Base-by-base conservation (phyloP, 2,797 vertebrate species). In the Parotocinclus haroldoi region DNA sequence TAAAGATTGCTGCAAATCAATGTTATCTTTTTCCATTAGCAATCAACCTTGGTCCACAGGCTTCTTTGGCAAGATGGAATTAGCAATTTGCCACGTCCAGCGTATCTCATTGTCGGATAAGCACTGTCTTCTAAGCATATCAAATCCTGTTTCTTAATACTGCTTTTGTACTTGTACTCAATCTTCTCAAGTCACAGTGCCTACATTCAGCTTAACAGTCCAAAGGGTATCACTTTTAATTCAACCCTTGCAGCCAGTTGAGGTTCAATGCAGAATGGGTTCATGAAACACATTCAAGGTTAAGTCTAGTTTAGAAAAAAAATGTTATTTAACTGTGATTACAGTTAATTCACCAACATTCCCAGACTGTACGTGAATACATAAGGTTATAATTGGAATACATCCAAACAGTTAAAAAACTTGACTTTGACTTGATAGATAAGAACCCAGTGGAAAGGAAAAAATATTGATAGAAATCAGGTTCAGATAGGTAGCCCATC, bases 11-110 rank as follows among this genome's bases (percentile, higher is more conserved):
- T 61, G 13, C 38, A 40, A 73, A 76, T 78, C 74, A 59, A 77
- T 71, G 73, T 60, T 59, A 75, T 78, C 68, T 74, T 63, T 72
- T 71, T 68, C 69, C 67, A 61, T 72, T 73, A 72, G 37, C 49
- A 66, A 49, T 42, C 40, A 9, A 11, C 40, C 10, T 11, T 9
- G 10, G 40, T 42, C 40, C 10, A 42, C 10, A 7, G 40, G 61
- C 71, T 60, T 64, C 38, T 68, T 71, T 66, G 51, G 49, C 70
- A 69, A 58, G 38, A 63, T 58, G 27, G 44, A 53, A 62, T 58
- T 70, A 58, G 51, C 55, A 63, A 62, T 59, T 50, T 14, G 42
- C 51, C 48, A 57, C 7, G 37, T 49, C 50, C 55, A 16, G 46
- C 45, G 50, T 38, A 18, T 57, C 38, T 61, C 59, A 54, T 53